Evolutionary conservation across 2,888 invertebrate species (phyloP).

Genomic region (Iselma pallidipennis): DNA sequence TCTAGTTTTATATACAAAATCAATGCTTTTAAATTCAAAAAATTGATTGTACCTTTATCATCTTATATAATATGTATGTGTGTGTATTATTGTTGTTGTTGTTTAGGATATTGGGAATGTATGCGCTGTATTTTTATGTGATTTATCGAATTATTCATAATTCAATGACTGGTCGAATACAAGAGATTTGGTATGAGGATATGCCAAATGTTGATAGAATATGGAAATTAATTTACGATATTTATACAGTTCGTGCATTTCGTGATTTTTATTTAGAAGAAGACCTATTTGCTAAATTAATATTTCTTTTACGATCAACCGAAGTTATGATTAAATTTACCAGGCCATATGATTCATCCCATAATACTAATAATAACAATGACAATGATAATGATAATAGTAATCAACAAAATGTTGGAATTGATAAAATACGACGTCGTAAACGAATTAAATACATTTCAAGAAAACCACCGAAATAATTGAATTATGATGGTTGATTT

Average conservation of each 20-base stretch:
- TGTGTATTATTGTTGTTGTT: conserved; percentile 15
- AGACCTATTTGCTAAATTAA: conserved; percentile 65
- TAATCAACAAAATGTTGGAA: neutral
- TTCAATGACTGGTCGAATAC: conserved; percentile 38
- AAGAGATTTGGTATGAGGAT: conserved; percentile 38
- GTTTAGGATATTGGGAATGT: conserved; percentile 68
- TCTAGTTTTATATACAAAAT: neutral
- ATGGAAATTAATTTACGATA: conserved; percentile 40
- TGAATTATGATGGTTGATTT: neutral
- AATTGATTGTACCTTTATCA: neutral
- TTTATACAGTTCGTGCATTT: conserved; percentile 60
- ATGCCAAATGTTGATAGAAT: conserved; percentile 44
- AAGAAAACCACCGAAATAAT: neutral
- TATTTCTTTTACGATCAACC: conserved; percentile 66
- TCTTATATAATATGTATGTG: neutral
- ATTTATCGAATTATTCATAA: conserved; percentile 62
- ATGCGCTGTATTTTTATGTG: conserved; percentile 67
- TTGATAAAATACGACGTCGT: neutral
- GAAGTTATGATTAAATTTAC: conserved; percentile 49
- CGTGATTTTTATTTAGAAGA: conserved; percentile 64
- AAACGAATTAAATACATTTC: neutral
- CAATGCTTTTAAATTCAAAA: too few species aligned
- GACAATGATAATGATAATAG: neutral
- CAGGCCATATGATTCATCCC: conserved; percentile 23
- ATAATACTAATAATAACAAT: neutral